These are phyloP conservation scores for Aramus guarauna DNA, from an alignment of 2,113 vertebrate species.

Conservation along the genomic window DNA sequence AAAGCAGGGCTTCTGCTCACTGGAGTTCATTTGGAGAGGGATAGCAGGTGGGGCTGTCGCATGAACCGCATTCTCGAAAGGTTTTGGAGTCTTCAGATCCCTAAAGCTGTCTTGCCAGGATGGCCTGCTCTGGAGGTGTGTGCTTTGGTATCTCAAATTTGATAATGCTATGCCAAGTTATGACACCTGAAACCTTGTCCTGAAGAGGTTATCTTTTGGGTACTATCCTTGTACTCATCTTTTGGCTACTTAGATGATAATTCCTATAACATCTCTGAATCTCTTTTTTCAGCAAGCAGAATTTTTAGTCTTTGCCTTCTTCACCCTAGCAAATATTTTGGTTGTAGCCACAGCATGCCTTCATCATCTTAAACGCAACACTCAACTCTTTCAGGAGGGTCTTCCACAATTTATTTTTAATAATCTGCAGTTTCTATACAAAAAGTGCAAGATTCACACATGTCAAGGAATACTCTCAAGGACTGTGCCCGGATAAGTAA, in stretches of 20 bases:
- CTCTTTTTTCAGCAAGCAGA: not conserved
- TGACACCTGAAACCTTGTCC: not conserved
- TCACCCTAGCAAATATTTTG: not conserved
- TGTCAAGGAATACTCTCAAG: not conserved
- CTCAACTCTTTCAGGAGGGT: not conserved
- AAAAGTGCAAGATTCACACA: not conserved
- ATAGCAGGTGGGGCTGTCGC: not conserved
- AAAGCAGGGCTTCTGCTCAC: not conserved
- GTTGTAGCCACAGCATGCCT: not conserved
- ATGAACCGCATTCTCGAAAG: not conserved
- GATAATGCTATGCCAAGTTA: not conserved
- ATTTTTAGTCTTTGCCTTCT: not conserved
- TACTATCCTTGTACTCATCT: not conserved
- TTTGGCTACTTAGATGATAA: not conserved
- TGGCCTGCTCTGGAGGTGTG: not conserved
- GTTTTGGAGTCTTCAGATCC: not conserved
- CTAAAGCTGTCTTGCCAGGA: not conserved
- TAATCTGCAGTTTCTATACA: not conserved
- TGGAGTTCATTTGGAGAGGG: not conserved
- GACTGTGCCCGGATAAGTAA: not conserved
- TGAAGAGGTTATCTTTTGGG: not conserved
- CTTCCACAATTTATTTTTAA: not conserved
- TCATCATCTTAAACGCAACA: not conserved
- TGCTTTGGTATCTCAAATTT: not conserved
- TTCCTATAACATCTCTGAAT: not conserved